These are phyloP conservation scores for Orthochromis malagaraziensis DNA, from an alignment of 2,113 vertebrate species.

Conservation along the genomic window DNA sequence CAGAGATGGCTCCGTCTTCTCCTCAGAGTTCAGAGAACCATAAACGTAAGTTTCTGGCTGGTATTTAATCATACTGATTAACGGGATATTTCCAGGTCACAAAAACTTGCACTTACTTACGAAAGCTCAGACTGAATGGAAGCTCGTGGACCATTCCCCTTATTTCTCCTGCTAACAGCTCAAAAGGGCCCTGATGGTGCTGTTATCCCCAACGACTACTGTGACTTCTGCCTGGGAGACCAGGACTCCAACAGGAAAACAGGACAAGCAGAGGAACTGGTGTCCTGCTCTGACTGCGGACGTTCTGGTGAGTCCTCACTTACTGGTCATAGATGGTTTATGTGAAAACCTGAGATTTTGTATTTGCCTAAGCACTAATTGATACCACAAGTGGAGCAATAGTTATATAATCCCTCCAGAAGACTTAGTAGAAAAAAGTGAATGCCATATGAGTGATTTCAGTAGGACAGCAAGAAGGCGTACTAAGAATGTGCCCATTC, in stretches of 20 bases:
- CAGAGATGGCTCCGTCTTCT: conserved; percentile 73
- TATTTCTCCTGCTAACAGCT: conserved; percentile 68
- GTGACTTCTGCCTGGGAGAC: conserved; percentile 98
- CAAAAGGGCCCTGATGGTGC: conserved; percentile 88
- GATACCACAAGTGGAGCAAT: neutral
- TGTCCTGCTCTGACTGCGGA: conserved; percentile 97
- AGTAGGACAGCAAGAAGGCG: neutral
- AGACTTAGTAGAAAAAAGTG: neutral
- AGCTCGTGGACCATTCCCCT: neutral
- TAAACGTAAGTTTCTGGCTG: conserved; percentile 61
- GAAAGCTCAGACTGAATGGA: neutral
- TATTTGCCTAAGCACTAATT: neutral
- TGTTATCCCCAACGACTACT: conserved; percentile 98
- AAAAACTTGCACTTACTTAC: neutral
- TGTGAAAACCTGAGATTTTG: neutral
- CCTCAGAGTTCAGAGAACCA: conserved; percentile 70
- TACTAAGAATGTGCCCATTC: neutral
- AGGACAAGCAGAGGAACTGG: conserved; percentile 91
- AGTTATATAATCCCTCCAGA: neutral
- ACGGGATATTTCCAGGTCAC: neutral
- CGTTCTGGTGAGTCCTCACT: conserved; percentile 87
- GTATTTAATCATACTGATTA: neutral
- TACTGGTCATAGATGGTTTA: neutral
- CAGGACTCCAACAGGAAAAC: conserved; percentile 96
- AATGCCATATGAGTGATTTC: neutral